These are phyloP conservation scores for Arbacia lixula DNA, from an alignment of 53 echinoderm and acorn worm species.

Conservation along the genomic window DNA sequence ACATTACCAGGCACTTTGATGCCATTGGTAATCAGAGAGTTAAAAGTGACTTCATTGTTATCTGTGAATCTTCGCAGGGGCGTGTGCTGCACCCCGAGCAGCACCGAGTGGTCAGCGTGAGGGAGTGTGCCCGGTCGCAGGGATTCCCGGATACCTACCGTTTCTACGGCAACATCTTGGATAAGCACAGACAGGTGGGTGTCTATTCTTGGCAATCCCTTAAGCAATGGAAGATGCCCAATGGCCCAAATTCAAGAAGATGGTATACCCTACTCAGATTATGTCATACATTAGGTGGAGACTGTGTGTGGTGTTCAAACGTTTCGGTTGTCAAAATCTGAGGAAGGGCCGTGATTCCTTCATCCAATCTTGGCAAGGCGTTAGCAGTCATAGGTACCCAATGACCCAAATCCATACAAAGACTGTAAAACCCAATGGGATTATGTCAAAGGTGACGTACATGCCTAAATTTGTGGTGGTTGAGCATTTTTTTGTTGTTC, in stretches of 20 bases:
- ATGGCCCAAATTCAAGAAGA: no score
- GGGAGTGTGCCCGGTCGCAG: conserved; percentile 96
- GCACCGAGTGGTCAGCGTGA: conserved; percentile 94
- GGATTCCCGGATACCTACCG: conserved; percentile 99
- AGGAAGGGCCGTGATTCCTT: no score
- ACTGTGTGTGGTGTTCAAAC: background rate
- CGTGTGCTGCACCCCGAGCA: conserved; percentile 97
- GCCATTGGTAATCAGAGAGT: background rate
- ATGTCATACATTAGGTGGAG: no score
- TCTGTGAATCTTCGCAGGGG: conserved; percentile 75
- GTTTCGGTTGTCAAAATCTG: background rate
- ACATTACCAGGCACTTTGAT: background rate
- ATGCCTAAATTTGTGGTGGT: no score
- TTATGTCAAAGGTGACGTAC: no score
- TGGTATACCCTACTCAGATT: background rate
- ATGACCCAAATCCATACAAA: no score
- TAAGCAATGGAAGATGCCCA: no score
- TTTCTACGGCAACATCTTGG: conserved; percentile 94
- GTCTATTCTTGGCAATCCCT: no score
- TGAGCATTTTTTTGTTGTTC: no score
- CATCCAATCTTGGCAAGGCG: no score
- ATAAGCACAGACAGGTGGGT: conserved; percentile 97
- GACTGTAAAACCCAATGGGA: no score
- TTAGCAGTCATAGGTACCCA: no score
- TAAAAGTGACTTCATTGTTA: background rate